Base-by-base conservation (phyloP, 92 coral and sea anemone species). In the Parazoanthus swiftii region DNA sequence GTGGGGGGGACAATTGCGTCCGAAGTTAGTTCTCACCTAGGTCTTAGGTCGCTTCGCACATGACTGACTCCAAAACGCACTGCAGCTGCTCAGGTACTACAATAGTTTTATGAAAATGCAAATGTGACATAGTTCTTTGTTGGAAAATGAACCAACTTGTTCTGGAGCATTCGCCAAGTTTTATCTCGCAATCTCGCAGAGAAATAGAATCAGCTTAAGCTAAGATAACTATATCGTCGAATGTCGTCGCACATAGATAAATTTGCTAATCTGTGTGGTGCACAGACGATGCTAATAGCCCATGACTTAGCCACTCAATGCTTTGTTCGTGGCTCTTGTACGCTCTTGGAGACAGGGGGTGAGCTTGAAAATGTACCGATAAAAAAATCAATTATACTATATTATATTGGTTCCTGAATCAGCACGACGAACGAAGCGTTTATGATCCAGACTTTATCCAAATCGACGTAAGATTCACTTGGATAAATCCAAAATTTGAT, bases 51-150 rank as follows among this genome's bases (percentile, higher is more conserved):
- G 92, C 93, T 82, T 90, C 81, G 90, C 90, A 92, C 94, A 75
- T 85, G 91, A 93, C 89, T 95, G 95, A 92, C 95, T 89, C 86
- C 81, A 89, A 92, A 82, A 83, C 85, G 42, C 78, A 77, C 79
- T 54, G 86, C 98, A 95, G 98, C 98, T 95, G 98, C 89, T 80
- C 82, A 38, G 74, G 76, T 51, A 89, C 90, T 85, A 93, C 89
- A 90, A 84, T 78, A 59, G 88, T 92, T 86, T 91, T 93, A 88
- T 91, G 88, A 46, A 73, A 84, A 84, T 84, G 87, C 87, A 43
- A 84, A 84, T 84, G 86, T 48, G 48, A 18, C 56, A 46, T 56
- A 79, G 50, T 70, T 58, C 90, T 84, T 92, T 90, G 92, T 92
- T 90, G 80, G 74, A 77, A 83, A 86, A 86, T 5, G 65, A 80